Base-by-base conservation (phyloP, 2,888 invertebrate species). In the Sympetrum striolatum region DNA sequence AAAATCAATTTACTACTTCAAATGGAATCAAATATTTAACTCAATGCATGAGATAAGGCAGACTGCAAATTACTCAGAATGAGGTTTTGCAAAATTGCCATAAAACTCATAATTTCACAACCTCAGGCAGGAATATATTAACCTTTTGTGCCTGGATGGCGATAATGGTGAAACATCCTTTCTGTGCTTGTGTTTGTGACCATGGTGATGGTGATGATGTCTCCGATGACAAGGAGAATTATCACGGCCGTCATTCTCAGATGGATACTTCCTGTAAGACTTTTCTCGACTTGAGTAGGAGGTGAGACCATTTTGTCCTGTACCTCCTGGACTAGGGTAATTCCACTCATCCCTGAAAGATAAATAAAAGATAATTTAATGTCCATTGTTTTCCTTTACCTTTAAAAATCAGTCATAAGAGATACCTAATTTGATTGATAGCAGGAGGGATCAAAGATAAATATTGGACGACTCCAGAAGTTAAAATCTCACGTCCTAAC, bases 231-330 rank as follows among this genome's bases (percentile, higher is more conserved):
- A n/a, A 5, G 86, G 22, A 0, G 86, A 60, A 15, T 37, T 60
- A 18, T 86, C 86, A 35, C 60, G 86, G 22, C 37, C 39, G 39
- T 86, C 86, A 86, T 64, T 86, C 60, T 86, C 86, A 22, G 58
- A 35, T 58, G 86, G 37, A 37, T 86, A 60, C 60, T 86, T 86
- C 2, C 86, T 35, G n/a, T 86, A 86, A 3, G 86, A 86, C 14
- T 86, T 86, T 1, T 86, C 86, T 37, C 64, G 86, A 37, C 60
- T 60, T 22, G 37, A 58, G n/a, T 64, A 60, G 25, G 86, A 86
- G 35, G 86, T 60, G n/a, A 86, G 60, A 37, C 86, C 86, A 86
- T 86, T 86, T 37, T 86, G 86, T n/a, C 86, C 86, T 60, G 58
- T 39, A 60, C 37, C 60, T 39, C 12, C 82, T 25, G 82, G 22